phyloP scores from a whole-genome alignment of 2,113 vertebrate genomes.

The Gymnocephalus cernua region DNA sequence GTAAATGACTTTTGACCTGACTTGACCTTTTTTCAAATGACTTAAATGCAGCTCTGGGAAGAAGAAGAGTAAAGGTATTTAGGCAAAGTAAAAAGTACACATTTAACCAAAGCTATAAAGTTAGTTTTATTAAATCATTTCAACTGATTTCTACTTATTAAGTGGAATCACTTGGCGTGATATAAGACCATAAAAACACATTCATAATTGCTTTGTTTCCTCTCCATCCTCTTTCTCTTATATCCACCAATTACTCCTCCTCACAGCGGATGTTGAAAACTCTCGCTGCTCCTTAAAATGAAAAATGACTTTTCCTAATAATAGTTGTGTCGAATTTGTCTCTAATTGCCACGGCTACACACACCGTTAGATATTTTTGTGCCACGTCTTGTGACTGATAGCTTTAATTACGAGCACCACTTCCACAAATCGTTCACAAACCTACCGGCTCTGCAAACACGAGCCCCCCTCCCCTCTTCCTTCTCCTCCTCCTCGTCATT shows the following conservation, averaged over 20 bases:
- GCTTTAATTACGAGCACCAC: conserved; percentile 81
- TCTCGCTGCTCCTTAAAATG: conserved; percentile 68
- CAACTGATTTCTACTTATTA: neutral
- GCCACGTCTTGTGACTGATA: conserved; percentile 76
- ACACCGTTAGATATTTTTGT: conserved; percentile 73
- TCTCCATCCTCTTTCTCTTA: conserved; percentile 15
- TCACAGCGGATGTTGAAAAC: conserved; percentile 50
- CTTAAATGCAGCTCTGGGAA: neutral
- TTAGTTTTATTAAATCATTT: neutral
- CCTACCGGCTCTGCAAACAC: conserved; percentile 59
- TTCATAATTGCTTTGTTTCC: conserved; percentile 30
- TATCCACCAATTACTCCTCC: conserved; percentile 57
- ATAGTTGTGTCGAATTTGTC: conserved; percentile 75
- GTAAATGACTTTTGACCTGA: neutral
- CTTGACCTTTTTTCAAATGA: neutral
- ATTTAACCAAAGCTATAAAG: neutral
- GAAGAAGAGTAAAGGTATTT: neutral
- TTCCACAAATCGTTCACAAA: conserved; percentile 77
- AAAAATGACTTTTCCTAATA: conserved; percentile 76
- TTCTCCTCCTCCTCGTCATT: conserved; percentile 62
- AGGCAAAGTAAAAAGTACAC: neutral
- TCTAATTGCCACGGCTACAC: conserved; percentile 69
- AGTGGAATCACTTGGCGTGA: neutral
- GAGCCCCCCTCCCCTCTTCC: conserved; percentile 28
- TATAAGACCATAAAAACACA: conserved; percentile 22